Conservation (phyloP, 1,140 invertebrate genomes). For the Papilio polyxenes region DNA sequence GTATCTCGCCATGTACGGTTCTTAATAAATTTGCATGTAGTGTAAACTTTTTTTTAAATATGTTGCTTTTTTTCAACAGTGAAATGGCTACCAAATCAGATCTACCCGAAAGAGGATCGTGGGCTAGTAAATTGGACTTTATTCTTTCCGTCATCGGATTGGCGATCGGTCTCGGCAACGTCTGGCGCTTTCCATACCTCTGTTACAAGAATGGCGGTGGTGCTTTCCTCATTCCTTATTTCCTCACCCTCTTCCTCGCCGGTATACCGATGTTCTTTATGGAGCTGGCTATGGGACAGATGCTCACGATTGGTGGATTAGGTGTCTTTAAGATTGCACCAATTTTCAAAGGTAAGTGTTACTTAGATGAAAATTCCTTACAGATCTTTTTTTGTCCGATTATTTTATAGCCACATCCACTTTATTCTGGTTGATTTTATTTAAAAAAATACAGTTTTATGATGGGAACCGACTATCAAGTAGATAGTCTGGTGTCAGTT, state of each 20-base stretch:
- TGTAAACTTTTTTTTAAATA: background rate
- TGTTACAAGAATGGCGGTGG: slow-evolving; percentile 92
- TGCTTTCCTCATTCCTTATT: slow-evolving; percentile 98
- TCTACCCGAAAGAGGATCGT: slow-evolving; percentile 85
- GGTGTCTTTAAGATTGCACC: slow-evolving; percentile 99
- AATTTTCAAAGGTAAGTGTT: slow-evolving; percentile 94
- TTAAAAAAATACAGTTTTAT: background rate
- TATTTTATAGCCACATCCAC: too few relatives aligned
- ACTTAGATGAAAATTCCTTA: background rate
- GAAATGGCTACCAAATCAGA: slow-evolving; percentile 69
- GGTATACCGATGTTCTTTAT: slow-evolving; percentile 99
- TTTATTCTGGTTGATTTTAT: too few relatives aligned
- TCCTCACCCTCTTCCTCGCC: slow-evolving; percentile 94
- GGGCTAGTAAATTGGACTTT: slow-evolving; percentile 93
- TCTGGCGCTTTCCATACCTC: slow-evolving; percentile 93
- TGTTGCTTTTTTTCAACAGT: slow-evolving; percentile 51
- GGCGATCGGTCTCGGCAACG: slow-evolving; percentile 85
- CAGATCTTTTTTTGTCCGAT: background rate
- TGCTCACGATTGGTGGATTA: slow-evolving; percentile 97
- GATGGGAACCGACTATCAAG: background rate
- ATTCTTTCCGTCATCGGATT: slow-evolving; percentile 87
- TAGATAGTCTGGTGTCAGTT: background rate
- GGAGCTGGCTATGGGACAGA: slow-evolving; percentile 97
- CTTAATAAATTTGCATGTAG: background rate
- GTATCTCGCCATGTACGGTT: background rate